Evolutionary conservation across 2,113 vertebrate species (phyloP).

Genomic region (Pseudorasbora parva): DNA sequence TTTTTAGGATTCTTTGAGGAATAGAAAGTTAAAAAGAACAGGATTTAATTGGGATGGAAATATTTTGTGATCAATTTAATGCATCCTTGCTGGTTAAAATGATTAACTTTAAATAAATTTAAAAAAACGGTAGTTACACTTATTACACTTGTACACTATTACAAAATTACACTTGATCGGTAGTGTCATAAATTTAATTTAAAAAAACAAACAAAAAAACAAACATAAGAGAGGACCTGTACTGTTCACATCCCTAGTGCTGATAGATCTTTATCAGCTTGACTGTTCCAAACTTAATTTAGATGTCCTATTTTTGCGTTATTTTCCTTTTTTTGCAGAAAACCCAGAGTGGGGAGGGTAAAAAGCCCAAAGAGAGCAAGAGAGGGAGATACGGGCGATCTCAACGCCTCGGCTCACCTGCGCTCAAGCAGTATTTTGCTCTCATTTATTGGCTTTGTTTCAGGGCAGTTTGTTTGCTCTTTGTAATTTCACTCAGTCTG

Average conservation of each 20-base stretch:
- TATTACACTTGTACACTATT: too few species aligned
- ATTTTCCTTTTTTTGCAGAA: constrained; percentile 81
- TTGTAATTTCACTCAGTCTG: constrained; percentile 32
- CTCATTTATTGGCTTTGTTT: constrained; percentile 51
- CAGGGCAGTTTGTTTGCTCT: constrained; percentile 47
- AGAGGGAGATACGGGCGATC: constrained; percentile 80
- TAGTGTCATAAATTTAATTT: too few species aligned
- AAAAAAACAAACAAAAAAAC: not conserved
- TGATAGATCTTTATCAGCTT: constrained; percentile 34
- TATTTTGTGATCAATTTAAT: too few species aligned
- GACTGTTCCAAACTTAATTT: constrained; percentile 43
- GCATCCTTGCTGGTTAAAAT: too few species aligned
- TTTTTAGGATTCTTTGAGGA: too few species aligned
- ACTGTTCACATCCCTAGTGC: not conserved
- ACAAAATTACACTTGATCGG: too few species aligned
- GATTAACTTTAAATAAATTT: too few species aligned
- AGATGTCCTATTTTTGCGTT: constrained; percentile 45
- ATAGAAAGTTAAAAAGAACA: too few species aligned
- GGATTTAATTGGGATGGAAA: too few species aligned
- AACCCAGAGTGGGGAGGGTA: constrained; percentile 84
- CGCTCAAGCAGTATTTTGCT: constrained; percentile 64
- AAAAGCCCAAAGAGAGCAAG: constrained; percentile 89
- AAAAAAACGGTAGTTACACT: too few species aligned
- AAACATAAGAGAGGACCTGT: not conserved
- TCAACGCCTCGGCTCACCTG: constrained; percentile 42